Evolutionary conservation across 2,113 vertebrate genomes (phyloP), one percentile per base, ranked within the genome.

Genomic region (Connochaetes taurinus): DNA sequence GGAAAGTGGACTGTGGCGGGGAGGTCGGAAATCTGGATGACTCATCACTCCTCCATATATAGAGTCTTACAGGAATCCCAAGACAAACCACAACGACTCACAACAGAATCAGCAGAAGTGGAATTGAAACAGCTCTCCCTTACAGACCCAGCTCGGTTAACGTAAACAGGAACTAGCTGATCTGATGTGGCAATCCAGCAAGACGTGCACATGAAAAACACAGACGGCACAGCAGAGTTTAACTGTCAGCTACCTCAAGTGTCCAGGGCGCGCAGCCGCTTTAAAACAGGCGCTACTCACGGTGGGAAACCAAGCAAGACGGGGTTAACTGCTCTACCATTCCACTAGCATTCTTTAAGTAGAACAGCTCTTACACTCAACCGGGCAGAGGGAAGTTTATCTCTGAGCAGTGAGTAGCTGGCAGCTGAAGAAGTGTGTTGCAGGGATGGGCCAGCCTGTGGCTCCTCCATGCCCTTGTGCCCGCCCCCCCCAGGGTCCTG

Each of bases 111-210:
- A 94, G 96, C 85, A 92, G 33, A 78, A 87, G 76, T 64, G 84
- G 91, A 91, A 91, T 2, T 16, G 78, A 96, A 94, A 81, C 90
- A 60, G 29, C 67, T 74, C 85, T n/a, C 31, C 2, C 57, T 43
- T 40, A 62, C 74, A 85, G 67, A 43, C 64, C 7, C 90, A n/a
- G 85, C 53, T 45, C 89, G 5, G 53, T 8, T 13, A 27, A 27
- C 94, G 84, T 2, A 84, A 94, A 97, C 82, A 97, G 96, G 97
- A 97, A 97, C 94, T 81, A 15, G 81, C 47, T 19, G 64, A 23
- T 23, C 3, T 33, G 80, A 71, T 95, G 95, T 96, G 87, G 95
- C 96, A 96, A 96, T 76, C n/a, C 2, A 31, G 84, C 1, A 43
- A 21, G 43, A 19, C 7, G 7, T 21, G 16, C 52, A 12, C 36